Conservation (phyloP, 2,797 vertebrate genomes). For the Phrynocephalus vlangalii region DNA sequence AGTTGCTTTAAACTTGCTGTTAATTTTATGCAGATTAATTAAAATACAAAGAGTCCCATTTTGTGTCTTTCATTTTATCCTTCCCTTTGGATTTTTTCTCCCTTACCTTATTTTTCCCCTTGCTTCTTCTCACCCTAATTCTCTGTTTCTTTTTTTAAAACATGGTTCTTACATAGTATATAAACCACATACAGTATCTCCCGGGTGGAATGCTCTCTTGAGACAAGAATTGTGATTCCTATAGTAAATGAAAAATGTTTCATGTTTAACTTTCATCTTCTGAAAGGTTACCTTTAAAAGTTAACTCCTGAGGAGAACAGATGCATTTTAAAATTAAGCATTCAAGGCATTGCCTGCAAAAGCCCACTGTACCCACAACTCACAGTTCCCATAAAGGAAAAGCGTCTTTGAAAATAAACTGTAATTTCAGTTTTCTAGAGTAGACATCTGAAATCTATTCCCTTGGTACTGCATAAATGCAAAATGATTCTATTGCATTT, state of each 20-base stretch:
- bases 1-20: conserved; percentile 47
- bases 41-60: conserved; percentile 38
- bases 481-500: not conserved
- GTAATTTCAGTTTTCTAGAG: conserved; percentile 31
- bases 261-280: conserved; percentile 67
- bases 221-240: conserved; percentile 55
- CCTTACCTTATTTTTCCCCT: not conserved
- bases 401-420: conserved; percentile 36
- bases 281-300: conserved; percentile 60
- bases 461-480: not conserved
- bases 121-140: conserved; percentile 40
- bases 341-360: no score
- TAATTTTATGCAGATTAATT: conserved; percentile 53
- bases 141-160: conserved; percentile 50
- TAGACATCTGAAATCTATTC: conserved; percentile 15
- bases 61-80: conserved; percentile 22
- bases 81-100: not conserved
- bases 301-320: conserved; percentile 65
- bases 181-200: conserved; percentile 42
- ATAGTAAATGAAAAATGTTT: conserved; percentile 58
- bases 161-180: conserved; percentile 41
- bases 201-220: conserved; percentile 50
- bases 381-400: no score
- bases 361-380: no score
- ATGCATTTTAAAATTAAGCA: no score